Base-by-base conservation (phyloP, 2,113 vertebrate species). In the Channa argus region DNA sequence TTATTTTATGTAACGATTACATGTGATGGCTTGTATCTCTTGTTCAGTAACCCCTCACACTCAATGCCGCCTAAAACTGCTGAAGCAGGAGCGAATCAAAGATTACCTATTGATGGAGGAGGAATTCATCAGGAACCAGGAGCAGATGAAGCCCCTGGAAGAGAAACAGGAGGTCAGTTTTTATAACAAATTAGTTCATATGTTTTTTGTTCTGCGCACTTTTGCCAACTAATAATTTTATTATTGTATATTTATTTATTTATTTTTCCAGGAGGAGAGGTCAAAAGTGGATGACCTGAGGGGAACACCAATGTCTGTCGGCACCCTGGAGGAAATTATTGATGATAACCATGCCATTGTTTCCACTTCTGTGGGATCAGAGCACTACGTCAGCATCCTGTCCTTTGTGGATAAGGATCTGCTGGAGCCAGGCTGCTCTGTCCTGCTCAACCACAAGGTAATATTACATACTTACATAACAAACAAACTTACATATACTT, bases 331-430 rank as follows among this genome's bases (percentile, higher is more conserved):
- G 87, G 98, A 99, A 91, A 99, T 99, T 78, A 99, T 99, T 12
- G 98, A 99, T 63, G 98, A 99, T 92, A 99, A 99, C 92, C 98
- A 99, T 0, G 98, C 98, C 71, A 99, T 99, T 0, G 98, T 99
- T 52, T 99, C 98, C 61, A 99, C 98, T 0, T 99, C 98, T 0
- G 98, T 99, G 83, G 98, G 98, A 4, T 99, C 98, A 0, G 98
- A 99, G 63, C 97, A 99, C 88, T 99, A 99, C 0, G 97, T 99
- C 93, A 99, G 97, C 80, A 99, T 99, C 82, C 92, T 99, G 41
- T 99, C 98, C 2, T 99, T 99, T 67, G 98, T 99, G 71, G 98
- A 99, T 90, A 99, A 99, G 79, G 98, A 99, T 70, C 92, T 99
- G 64, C 91, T 98, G 46, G 98, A 99, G 86, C 98, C 98, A 0